phyloP scores from a whole-genome alignment of 35 echinoderm and acorn worm genomes.

The Holothuria glaberrima region DNA sequence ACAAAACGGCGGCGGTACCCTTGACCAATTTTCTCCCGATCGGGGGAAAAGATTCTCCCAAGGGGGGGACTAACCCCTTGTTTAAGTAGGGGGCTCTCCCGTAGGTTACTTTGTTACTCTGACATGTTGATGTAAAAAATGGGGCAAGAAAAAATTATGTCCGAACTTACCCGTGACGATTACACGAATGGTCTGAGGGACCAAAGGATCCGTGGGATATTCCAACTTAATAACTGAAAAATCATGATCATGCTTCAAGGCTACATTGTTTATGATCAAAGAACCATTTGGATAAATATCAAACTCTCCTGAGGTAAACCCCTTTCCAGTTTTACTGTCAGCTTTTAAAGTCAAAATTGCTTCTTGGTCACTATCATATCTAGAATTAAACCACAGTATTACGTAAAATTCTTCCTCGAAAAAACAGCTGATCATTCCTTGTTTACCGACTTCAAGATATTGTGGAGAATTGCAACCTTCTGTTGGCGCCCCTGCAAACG shows the following conservation, averaged over 20 bases:
- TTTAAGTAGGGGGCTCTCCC: no score
- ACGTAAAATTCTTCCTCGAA: slow-evolving; percentile 1
- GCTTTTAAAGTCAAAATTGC: neutral
- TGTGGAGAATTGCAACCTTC: slow-evolving; percentile 16
- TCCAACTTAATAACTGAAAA: slow-evolving; percentile 3
- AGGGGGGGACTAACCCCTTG: no score
- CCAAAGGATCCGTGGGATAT: neutral
- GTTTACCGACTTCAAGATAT: neutral
- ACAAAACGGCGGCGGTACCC: no score
- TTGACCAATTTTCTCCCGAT: no score
- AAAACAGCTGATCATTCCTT: slow-evolving; percentile 12
- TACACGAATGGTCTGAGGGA: neutral
- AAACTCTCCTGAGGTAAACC: neutral
- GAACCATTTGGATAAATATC: slow-evolving; percentile 1
- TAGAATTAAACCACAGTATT: slow-evolving; percentile 10
- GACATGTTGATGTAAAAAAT: no score
- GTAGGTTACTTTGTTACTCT: no score
- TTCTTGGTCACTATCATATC: neutral
- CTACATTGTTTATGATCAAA: slow-evolving; percentile 17
- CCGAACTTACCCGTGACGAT: neutral
- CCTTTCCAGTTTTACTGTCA: neutral
- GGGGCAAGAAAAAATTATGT: neutral
- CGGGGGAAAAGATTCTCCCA: no score
- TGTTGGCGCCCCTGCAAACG: neutral
- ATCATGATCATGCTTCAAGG: neutral